Base-by-base conservation (phyloP, 2,888 invertebrate species). In the Craniophora ligustri region DNA sequence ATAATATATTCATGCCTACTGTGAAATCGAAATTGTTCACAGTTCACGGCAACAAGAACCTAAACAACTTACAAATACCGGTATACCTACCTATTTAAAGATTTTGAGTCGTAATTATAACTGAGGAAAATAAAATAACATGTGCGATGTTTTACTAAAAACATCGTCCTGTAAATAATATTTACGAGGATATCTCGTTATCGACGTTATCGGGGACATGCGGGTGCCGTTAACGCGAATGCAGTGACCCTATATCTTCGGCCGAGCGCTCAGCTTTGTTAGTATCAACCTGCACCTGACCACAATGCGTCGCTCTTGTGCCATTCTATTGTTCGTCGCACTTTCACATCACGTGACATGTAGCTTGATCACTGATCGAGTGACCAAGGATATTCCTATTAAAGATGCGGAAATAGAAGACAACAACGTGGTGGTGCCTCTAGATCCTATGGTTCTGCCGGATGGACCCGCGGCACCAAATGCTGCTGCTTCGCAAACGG, bases 281-380 rank as follows among this genome's bases (percentile, higher is more conserved):
- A 75, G 76, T 76, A 40, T 46, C 41, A 11, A 35, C 44, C 56
- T 45, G 40, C 21, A 58, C 45, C 41, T 50, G 50, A 39, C 11
- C 60, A 74, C 49, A 66, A 75, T 75, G 75, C 50, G 72, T 67
- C 75, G 71, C 32, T 40, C 60, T 34, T 42, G 55, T 35, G 34
- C 51, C n/a, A 45, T 66, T 50, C n/a, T 78, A 46, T 55, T 79
- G 18, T 56, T 71, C 41, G 42, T 75, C 34, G 67, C 75, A 31
- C 50, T 81, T 44, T 60, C 74, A 18, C 75, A 73, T 36, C 75
- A 65, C 48, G 78, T 76, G 40, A 68, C 72, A 38, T 75, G 84
- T 23, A 85, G 68, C 51, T 41, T 86, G 39, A 78, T 86, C 51
- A 75, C 69, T 47, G 60, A 65, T 45, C 45, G 38, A 11, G 63